Base-by-base conservation (phyloP, 1,140 invertebrate genomes). In the Caenorhabditis briggsae region DNA sequence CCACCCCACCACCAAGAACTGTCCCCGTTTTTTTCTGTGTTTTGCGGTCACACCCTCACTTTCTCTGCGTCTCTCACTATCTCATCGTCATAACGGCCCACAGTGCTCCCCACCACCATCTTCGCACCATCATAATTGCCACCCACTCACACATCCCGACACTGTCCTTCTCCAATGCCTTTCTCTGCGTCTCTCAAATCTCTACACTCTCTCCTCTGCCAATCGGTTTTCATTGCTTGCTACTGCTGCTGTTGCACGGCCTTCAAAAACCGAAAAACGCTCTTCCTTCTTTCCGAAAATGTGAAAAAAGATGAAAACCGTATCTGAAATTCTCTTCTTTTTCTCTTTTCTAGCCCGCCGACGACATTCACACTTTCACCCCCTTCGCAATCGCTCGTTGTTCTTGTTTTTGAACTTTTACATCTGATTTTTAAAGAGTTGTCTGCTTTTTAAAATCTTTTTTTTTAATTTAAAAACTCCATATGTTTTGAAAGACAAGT, bases 211-310 rank as follows among this genome's bases (percentile, higher is more conserved):
- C 64, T 78, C 14, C n/a, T 50, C 46, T 46, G 18, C 8, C 20
- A 7, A 18, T 18, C 14, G 18, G 3, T 25, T 6, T 20, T 5
- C 14, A 7, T 70, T 70, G 43, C 18, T 41, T 70, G 12, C 65
- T 25, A 8, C 41, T 25, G 18, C 46, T 78, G 70, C 33, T 78
- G n/a, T n/a, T n/a, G 46, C 46, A 78, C 70, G 70, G 46, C 70
- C 70, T 78, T 78, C 70, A 78, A 78, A 78, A 61, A 61, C 20
- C 59, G 23, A 61, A 61, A 25, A 18, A 18, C 59, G 23, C 59
- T 12, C 70, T 33, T 33, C 33, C 33, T 33, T 33, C 33, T 33
- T 33, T 33, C 33, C n/a, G 7, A 43, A 25, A 78, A 78, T 53
- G n/a, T 50, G 43, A 46, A 12, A 33, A 33, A 33, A 33, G 33